phyloP scores from a whole-genome alignment of 2,888 invertebrate genomes.

The Zygogramma bicolorata region DNA sequence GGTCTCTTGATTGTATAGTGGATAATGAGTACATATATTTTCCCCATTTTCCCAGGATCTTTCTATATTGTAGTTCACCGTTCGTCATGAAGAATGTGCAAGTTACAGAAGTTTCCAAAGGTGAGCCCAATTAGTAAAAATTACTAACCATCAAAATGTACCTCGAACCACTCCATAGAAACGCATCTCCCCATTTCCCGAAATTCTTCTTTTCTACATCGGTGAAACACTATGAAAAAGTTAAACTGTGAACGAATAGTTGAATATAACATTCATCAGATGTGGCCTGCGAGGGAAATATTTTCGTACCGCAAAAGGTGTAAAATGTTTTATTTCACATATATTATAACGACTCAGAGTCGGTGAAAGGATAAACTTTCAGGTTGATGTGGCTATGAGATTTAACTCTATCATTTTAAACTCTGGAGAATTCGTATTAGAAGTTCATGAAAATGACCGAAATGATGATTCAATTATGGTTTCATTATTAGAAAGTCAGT shows the following conservation, averaged over 20 bases:
- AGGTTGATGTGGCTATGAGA: neutral
- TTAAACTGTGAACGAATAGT: neutral
- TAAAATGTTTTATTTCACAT: neutral
- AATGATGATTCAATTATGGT: too few relatives aligned
- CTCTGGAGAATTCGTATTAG: too few relatives aligned
- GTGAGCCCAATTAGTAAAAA: too few relatives aligned
- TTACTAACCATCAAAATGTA: neutral
- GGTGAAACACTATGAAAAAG: neutral
- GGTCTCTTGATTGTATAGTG: too few relatives aligned
- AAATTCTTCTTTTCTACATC: neutral
- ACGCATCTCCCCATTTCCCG: neutral
- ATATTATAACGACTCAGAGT: neutral
- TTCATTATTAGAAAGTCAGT: too few relatives aligned
- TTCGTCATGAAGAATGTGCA: too few relatives aligned
- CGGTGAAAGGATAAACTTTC: neutral
- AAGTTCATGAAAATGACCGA: too few relatives aligned
- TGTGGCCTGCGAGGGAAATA: neutral
- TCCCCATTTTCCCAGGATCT: too few relatives aligned
- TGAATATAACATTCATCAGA: neutral
- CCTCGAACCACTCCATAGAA: neutral
- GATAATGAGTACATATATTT: too few relatives aligned
- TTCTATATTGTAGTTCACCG: too few relatives aligned
- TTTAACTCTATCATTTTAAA: neutral
- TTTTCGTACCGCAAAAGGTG: slow-evolving; percentile 1
- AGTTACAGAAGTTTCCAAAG: too few relatives aligned